Conservation (phyloP, 2,797 vertebrate species). For the Crax fasciolata region DNA sequence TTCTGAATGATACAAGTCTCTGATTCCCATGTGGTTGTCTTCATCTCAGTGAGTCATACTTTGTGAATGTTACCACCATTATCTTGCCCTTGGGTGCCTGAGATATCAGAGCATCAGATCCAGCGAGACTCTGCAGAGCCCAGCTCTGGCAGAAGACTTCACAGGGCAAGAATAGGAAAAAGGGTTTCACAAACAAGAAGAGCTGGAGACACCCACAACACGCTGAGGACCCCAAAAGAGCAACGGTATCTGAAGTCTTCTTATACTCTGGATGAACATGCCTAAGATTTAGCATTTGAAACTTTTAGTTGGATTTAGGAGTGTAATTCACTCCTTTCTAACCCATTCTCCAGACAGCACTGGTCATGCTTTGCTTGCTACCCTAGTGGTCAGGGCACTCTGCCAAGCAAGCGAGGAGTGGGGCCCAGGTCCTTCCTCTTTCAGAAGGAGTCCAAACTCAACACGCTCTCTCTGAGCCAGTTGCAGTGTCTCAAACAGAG, state of each 20-base stretch:
- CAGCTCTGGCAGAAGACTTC: background rate
- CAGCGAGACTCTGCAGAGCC: background rate
- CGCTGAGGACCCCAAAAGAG: background rate
- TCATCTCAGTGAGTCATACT: background rate
- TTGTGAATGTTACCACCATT: background rate
- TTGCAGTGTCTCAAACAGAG: background rate
- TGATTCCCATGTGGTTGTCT: background rate
- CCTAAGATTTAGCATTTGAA: background rate
- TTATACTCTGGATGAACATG: background rate
- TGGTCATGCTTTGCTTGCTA: background rate
- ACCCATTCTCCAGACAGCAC: background rate
- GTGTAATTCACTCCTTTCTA: background rate
- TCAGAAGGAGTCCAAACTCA: background rate
- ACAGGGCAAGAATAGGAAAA: background rate
- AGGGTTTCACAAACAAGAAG: fast-evolving
- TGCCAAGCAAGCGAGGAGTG: background rate
- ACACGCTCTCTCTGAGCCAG: background rate
- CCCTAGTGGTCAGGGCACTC: background rate
- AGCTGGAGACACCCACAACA: background rate
- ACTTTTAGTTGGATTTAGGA: background rate
- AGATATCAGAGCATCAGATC: background rate
- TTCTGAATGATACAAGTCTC: background rate
- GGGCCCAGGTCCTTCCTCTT: background rate
- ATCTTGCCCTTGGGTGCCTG: background rate
- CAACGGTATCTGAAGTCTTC: background rate